Evolutionary conservation across 2,888 invertebrate genomes (phyloP).

Genomic region (Caenorhabditis angaria): DNA sequence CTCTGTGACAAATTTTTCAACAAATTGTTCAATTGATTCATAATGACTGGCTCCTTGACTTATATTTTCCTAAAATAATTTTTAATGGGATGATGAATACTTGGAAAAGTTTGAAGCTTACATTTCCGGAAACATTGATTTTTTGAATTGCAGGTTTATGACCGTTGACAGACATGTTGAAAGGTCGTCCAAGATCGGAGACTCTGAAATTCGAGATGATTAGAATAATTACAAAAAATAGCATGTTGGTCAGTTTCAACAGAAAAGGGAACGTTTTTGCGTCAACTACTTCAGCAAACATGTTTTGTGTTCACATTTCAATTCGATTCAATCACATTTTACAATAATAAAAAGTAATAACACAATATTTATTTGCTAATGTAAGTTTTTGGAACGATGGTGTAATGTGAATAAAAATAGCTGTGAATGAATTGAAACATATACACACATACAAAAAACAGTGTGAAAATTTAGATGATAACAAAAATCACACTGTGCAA

Average conservation of each 20-base stretch:
- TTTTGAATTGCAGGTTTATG: conserved; percentile 32
- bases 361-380: not conserved
- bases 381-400: too few species aligned
- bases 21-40: conserved; percentile 58
- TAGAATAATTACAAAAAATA: not conserved
- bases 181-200: conserved; percentile 37
- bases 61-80: conserved; percentile 33
- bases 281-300: conserved; percentile 8
- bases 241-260: not conserved
- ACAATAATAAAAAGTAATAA: not conserved
- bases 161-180: conserved; percentile 41
- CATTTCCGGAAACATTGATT: conserved; percentile 32
- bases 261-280: not conserved
- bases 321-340: not conserved
- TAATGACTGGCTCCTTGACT: conserved; percentile 38
- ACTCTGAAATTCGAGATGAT: conserved; percentile 22
- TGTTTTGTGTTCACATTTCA: not conserved
- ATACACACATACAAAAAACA: not conserved
- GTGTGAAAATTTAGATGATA: not conserved
- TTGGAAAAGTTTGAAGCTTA: conserved; percentile 7
- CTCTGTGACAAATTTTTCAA: conserved; percentile 53
- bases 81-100: not conserved
- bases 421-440: not conserved
- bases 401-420: not conserved
- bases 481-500: not conserved